Evolutionary conservation across 1,140 invertebrate species (phyloP), one percentile per base, ranked within the genome.

Genomic region (Drosophila melanica): DNA sequence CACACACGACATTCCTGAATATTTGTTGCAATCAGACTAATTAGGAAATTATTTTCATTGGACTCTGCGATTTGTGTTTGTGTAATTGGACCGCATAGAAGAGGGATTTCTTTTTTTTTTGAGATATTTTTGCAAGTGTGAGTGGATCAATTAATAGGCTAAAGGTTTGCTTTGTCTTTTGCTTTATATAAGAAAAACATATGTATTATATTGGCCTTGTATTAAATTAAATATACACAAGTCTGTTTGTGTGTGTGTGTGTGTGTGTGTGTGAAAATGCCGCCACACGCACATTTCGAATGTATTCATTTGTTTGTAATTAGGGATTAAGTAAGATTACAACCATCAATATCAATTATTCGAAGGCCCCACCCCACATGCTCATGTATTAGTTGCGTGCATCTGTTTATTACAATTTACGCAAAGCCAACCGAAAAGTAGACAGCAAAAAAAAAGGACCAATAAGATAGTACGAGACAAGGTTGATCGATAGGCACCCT

Each of bases 321-420:
- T 87, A 87, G 84, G 84, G 84, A 89, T 89, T 87, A 87, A 89
- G 71, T 80, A 79, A 89, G 84, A 87, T 87, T 87, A 87, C 84
- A 84, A 79, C 84, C 84, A 87, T 87, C 84, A 87, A 87, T 87
- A 89, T 89, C 84, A 87, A 87, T 87, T 87, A 87, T 87, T 89
- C 64, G 69, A 63, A 75, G 30, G 16, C 20, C 42, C 39, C 45
- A 45, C 27, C 72, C 68, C 60, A 79, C 65, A 79, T 68, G 62
- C 73, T 65, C 35, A 74, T 84, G 85, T 87, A 79, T 89, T 76
- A 69, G 79, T 77, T 62, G 44, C 33, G 23, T 75, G 71, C 75
- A 78, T 78, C 66, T 89, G 82, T 89, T 89, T 85, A 87, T 87
- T 87, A 76, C 75, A 87, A 87, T 87, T 82, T 89, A 79, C 77